Percentiles rank a stretch among this genome's conserved stretches.
These are phyloP conservation scores for Perca fluviatilis DNA, from an alignment of 2,113 vertebrate genomes.

Conservation along the genomic window DNA sequence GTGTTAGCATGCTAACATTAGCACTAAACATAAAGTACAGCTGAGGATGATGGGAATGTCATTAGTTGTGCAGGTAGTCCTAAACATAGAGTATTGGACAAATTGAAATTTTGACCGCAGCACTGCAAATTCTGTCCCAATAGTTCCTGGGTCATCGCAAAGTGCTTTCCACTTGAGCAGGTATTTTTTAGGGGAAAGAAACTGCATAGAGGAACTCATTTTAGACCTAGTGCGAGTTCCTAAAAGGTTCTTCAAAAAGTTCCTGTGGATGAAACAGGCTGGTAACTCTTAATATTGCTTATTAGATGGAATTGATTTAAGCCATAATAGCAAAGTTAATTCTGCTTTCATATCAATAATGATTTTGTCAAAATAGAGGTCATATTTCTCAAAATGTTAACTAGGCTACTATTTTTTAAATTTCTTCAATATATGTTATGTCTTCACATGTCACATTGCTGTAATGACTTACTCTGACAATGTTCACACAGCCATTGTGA, in stretches of 20 bases:
- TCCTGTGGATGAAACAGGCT: background rate
- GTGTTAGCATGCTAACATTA: background rate
- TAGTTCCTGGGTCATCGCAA: background rate
- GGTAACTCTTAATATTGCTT: background rate
- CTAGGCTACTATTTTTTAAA: background rate
- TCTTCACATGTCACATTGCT: background rate
- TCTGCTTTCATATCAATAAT: background rate
- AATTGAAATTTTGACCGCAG: background rate
- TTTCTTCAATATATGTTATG: background rate
- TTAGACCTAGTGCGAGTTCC: background rate
- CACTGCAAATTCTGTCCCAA: background rate
- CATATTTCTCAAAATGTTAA: background rate
- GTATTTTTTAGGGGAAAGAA: background rate
- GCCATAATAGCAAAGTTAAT: background rate
- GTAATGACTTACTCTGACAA: constrained; percentile 24
- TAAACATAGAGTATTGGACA: background rate
- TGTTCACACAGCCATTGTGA: constrained; percentile 23
- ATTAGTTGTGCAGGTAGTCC: background rate
- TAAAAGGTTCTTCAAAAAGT: background rate
- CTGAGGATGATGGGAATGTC: too few species aligned
- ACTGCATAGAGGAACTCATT: background rate
- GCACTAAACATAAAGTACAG: too few species aligned
- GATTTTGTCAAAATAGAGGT: background rate
- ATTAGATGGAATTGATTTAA: background rate
- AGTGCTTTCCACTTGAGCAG: background rate